Base-by-base conservation (phyloP, 2,888 invertebrate genomes). In the Encarsia formosa region DNA sequence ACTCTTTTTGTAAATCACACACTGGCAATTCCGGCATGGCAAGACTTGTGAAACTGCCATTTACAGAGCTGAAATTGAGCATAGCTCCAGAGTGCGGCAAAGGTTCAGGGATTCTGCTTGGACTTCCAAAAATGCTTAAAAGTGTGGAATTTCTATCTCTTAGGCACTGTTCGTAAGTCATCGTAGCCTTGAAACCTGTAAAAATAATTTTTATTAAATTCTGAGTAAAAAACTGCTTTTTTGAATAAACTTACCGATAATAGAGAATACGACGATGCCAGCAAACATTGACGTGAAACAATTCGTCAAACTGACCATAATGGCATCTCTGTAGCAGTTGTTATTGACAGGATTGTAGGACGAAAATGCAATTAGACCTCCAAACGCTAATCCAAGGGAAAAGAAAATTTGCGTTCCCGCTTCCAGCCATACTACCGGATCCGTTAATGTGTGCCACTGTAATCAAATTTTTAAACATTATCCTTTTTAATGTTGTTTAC, bases 391-490 rank as follows among this genome's bases (percentile, higher is more conserved):
- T 8, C 96, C 96, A 55, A 96, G 81, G 0, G 95, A 96, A 76
- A 96, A 97, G 78, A 97, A 97, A 65, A 97, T 96, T 74, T 97
- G 97, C 0, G 96, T 96, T 2, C 96, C 96, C 0, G 97, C 96
- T 76, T 97, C 96, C 47, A 97, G 76, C 97, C 97, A 97, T 0
- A 97, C 96, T 0, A 92, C 91, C 8, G 96, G 96, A 77, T 95
- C 95, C 29, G 88, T 76, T 52, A 97, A 81, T 54, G 86, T 91
- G 66, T 88, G 88, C 89, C 96, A 92, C 77, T 85, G 69, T 38
- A 74, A 64, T 43, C n/a, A n/a, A n/a, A n/a, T n/a, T n/a, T n/a
- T n/a, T n/a, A n/a, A n/a, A n/a, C n/a, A n/a, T n/a, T n/a, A n/a
- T n/a, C n/a, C n/a, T n/a, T n/a, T n/a, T n/a, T n/a, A n/a, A n/a